These are phyloP conservation scores for Drosophila eohydei DNA, from an alignment of 2,888 invertebrate species.

Conservation along the genomic window DNA sequence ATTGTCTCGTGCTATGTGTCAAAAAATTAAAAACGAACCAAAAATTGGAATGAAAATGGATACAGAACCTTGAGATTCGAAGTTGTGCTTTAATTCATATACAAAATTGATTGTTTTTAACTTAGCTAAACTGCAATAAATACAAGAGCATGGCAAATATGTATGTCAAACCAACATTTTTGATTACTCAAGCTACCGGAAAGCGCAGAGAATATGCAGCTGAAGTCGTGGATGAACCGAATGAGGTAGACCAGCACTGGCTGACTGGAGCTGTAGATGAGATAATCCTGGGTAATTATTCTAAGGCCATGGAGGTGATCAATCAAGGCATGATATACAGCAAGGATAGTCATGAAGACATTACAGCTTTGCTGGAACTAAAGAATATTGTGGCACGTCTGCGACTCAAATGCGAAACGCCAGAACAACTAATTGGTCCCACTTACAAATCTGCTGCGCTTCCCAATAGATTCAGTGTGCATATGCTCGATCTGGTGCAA, in stretches of 20 bases:
- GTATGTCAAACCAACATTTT: conserved; percentile 62
- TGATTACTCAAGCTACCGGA: conserved; percentile 70
- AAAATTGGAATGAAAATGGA: not conserved
- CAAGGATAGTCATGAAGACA: conserved; percentile 18
- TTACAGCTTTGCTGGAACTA: conserved; percentile 53
- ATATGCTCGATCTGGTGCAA: conserved; percentile 90
- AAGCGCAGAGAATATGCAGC: conserved; percentile 17
- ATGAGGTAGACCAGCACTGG: not conserved
- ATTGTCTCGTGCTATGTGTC: conserved; percentile 20
- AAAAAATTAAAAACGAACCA: not conserved
- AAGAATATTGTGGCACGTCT: conserved; percentile 63
- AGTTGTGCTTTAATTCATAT: not conserved
- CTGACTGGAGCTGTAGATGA: conserved; percentile 46
- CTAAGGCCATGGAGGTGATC: conserved; percentile 49
- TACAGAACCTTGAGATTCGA: not conserved
- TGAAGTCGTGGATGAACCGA: not conserved
- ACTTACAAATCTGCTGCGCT: conserved; percentile 52
- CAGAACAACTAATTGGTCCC: conserved; percentile 46
- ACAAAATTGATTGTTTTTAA: conserved; percentile 40
- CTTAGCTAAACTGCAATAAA: conserved; percentile 4
- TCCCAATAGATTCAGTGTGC: conserved; percentile 88
- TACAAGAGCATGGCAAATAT: conserved; percentile 17
- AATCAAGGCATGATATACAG: conserved; percentile 32
- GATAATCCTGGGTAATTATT: conserved; percentile 56
- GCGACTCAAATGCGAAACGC: conserved; percentile 39